These are phyloP conservation scores for Caenorhabditis sinica DNA, from an alignment of 2,888 invertebrate species.

Conservation along the genomic window DNA sequence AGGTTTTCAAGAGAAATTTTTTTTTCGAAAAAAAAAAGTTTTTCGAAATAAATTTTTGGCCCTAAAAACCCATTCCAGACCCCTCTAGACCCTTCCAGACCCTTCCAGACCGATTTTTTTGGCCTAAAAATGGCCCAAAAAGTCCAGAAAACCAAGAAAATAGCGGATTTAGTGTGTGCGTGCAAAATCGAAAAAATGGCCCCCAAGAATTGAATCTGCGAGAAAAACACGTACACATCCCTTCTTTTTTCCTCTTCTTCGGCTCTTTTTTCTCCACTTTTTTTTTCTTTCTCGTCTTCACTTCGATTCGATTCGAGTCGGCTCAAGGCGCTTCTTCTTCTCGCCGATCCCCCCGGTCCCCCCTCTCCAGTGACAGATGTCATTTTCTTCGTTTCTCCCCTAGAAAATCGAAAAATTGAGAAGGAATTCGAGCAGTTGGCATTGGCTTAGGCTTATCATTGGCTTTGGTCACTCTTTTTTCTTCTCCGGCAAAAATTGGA, in stretches of 20 bases:
- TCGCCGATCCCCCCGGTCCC: not conserved
- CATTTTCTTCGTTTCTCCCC: not conserved
- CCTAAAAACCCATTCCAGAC: not conserved
- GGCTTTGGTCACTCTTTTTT: not conserved
- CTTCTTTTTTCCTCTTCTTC: conserved; percentile 29
- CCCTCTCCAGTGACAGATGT: conserved; percentile 13
- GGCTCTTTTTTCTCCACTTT: conserved; percentile 4
- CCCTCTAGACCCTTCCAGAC: not conserved
- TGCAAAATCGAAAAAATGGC: conserved; percentile 43
- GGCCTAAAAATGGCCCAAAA: not conserved
- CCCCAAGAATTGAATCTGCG: no score
- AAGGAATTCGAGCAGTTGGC: conserved; percentile 30
- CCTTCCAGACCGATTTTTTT: not conserved
- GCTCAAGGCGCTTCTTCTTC: not conserved
- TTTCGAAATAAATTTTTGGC: not conserved
- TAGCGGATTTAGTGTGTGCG: conserved; percentile 45
- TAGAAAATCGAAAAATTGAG: not conserved
- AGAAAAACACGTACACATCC: conserved; percentile 55
- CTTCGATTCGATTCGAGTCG: not conserved
- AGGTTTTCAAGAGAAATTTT: no score
- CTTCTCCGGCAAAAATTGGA: not conserved
- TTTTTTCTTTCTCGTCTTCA: not conserved
- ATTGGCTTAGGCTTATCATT: no score
- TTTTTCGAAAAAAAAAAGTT: no score
- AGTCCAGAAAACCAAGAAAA: conserved; percentile 25